Conservation (phyloP, 2,888 invertebrate genomes). For the Ectemnius lituratus region DNA sequence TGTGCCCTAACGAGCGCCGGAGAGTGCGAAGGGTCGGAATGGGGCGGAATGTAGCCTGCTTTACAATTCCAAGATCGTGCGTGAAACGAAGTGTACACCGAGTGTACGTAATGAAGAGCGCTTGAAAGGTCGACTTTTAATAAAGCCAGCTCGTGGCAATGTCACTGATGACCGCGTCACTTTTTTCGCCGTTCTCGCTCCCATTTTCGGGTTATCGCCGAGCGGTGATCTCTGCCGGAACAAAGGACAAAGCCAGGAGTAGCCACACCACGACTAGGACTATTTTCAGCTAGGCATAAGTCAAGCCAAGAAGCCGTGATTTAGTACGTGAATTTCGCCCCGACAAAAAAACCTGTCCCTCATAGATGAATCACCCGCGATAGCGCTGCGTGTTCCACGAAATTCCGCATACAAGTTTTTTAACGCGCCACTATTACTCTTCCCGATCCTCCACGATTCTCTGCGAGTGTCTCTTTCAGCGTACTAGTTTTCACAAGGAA, state of each 20-base stretch:
- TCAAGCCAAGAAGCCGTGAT: slow-evolving; percentile 17
- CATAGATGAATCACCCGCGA: slow-evolving; percentile 1
- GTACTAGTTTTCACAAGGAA: too few species aligned
- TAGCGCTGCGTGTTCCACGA: not conserved
- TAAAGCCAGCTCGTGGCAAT: slow-evolving; percentile 32
- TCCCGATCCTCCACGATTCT: too few species aligned
- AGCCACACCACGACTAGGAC: slow-evolving; percentile 4
- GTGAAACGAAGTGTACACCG: slow-evolving; percentile 16
- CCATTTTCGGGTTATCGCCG: slow-evolving; percentile 44
- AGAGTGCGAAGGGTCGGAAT: slow-evolving; percentile 8
- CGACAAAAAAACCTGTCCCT: not conserved
- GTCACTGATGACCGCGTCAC: slow-evolving; percentile 25
- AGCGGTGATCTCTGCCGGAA: slow-evolving; percentile 39
- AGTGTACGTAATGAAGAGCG: slow-evolving; percentile 12
- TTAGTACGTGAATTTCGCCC: slow-evolving; percentile 1
- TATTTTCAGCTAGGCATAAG: slow-evolving; percentile 42
- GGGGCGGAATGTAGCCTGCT: slow-evolving; percentile 27
- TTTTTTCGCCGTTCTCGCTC: slow-evolving; percentile 25
- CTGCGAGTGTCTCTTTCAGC: too few species aligned
- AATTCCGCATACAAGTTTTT: not conserved
- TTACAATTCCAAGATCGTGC: slow-evolving; percentile 36
- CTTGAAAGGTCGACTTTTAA: slow-evolving; percentile 48
- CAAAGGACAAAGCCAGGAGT: slow-evolving; percentile 20
- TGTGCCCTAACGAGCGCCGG: not conserved
- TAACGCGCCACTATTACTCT: too few species aligned